Percentiles rank a stretch among this genome's conserved stretches.
Evolutionary conservation across 2,113 vertebrate species (phyloP).

Genomic region (Callorhinus ursinus): DNA sequence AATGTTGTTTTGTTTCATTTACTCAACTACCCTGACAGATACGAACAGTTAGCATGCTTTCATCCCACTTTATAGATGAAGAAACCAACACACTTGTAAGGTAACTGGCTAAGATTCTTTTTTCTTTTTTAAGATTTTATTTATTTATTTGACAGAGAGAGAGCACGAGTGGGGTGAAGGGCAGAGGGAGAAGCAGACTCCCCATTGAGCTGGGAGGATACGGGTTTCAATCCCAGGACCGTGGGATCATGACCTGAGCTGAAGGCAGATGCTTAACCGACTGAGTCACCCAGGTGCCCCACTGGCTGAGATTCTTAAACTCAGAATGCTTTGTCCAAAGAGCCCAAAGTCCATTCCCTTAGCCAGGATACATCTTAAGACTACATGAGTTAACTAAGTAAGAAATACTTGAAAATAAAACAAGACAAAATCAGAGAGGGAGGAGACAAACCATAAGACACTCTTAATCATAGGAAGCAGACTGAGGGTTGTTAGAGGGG

Average conservation of each 20-base stretch:
- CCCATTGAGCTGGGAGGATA: background rate
- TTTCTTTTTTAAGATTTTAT: background rate
- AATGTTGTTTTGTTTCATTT: background rate
- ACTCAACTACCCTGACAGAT: background rate
- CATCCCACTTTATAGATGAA: background rate
- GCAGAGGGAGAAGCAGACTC: background rate
- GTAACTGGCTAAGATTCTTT: background rate
- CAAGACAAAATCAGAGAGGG: background rate
- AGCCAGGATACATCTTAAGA: background rate
- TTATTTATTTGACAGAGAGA: background rate
- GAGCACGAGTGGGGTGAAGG: background rate
- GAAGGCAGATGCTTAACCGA: background rate
- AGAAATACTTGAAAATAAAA: background rate
- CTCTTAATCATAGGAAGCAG: background rate
- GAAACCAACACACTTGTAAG: background rate
- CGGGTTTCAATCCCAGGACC: background rate
- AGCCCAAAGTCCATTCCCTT: background rate
- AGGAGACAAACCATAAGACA: background rate
- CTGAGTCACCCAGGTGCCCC: background rate
- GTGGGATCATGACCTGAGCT: background rate
- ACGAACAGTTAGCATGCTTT: background rate
- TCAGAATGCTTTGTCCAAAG: background rate
- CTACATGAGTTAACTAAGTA: background rate
- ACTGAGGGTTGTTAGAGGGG: background rate
- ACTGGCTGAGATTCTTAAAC: background rate